Conservation (phyloP, 2,888 invertebrate species). For the Drosophila dives region DNA sequence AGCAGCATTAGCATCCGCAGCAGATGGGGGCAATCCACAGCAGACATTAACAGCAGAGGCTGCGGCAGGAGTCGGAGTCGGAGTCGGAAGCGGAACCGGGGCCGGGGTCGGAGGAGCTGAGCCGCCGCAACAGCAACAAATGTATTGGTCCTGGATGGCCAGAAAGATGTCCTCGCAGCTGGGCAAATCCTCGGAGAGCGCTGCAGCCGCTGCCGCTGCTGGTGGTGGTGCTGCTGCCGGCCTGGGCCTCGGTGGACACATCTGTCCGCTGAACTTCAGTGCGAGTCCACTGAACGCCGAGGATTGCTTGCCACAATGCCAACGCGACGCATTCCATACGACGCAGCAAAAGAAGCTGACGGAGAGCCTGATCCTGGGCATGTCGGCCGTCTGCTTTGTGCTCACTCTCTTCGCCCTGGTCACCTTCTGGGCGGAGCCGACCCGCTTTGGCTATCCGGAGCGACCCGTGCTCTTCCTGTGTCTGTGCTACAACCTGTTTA, state of each 20-base stretch:
- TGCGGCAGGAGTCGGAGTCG: not conserved
- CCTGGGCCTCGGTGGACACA: constrained; percentile 54
- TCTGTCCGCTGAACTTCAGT: constrained; percentile 88
- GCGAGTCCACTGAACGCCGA: constrained; percentile 85
- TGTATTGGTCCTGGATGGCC: constrained; percentile 83
- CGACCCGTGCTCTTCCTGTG: constrained; percentile 95
- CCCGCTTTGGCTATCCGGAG: constrained; percentile 96
- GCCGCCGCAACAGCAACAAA: constrained; percentile 56
- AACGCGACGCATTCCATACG: constrained; percentile 89
- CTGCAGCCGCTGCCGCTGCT: constrained; percentile 7
- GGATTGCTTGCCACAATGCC: constrained; percentile 87
- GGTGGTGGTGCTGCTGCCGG: constrained; percentile 16
- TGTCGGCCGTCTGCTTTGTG: constrained; percentile 91
- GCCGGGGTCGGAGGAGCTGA: constrained; percentile 28
- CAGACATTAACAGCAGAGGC: constrained; percentile 4
- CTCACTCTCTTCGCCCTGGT: constrained; percentile 93
- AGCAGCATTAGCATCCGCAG: constrained; percentile 15
- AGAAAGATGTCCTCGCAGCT: constrained; percentile 77
- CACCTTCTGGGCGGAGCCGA: constrained; percentile 95
- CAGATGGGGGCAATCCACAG: not conserved
- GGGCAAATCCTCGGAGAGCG: constrained; percentile 50
- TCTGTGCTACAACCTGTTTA: constrained; percentile 93
- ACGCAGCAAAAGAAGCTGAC: constrained; percentile 89
- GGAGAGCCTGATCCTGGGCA: constrained; percentile 90
- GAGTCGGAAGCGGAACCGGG: too few species aligned